Evolutionary conservation across 2,113 vertebrate species (phyloP).

Genomic region (Phodopus roborovskii): DNA sequence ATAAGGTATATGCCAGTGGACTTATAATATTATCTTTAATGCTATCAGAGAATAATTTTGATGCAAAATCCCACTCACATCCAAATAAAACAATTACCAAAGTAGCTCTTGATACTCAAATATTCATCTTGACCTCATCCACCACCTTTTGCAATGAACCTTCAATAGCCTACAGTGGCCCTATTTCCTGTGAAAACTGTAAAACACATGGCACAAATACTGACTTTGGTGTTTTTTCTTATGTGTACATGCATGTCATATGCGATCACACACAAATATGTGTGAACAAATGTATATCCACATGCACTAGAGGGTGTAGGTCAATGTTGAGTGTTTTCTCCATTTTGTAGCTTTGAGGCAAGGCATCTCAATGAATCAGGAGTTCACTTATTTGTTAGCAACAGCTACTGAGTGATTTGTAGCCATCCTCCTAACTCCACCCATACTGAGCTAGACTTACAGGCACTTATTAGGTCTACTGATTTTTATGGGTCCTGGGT

Average conservation of each 20-base stretch:
- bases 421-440: neutral
- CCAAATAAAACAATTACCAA: slow-evolving; percentile 47
- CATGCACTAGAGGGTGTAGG: neutral
- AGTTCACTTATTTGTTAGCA: neutral
- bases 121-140: slow-evolving; percentile 10
- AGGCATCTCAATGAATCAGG: neutral
- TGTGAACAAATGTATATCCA: too few relatives aligned
- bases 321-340: neutral
- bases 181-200: neutral
- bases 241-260: too few relatives aligned
- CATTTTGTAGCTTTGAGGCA: neutral
- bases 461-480: neutral
- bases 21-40: slow-evolving; percentile 21
- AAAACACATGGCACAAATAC: neutral
- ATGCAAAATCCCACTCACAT: neutral
- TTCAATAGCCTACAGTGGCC: neutral
- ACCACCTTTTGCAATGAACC: neutral
- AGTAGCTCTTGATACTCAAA: neutral
- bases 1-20: slow-evolving; percentile 3
- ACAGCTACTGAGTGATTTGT: neutral
- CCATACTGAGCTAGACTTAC: neutral
- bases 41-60: neutral
- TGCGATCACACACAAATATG: neutral
- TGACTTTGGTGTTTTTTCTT: neutral
- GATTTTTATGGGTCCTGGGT: neutral